These are phyloP conservation scores for Xiphophorus birchmanni DNA, from an alignment of 2,797 vertebrate species.

Conservation along the genomic window DNA sequence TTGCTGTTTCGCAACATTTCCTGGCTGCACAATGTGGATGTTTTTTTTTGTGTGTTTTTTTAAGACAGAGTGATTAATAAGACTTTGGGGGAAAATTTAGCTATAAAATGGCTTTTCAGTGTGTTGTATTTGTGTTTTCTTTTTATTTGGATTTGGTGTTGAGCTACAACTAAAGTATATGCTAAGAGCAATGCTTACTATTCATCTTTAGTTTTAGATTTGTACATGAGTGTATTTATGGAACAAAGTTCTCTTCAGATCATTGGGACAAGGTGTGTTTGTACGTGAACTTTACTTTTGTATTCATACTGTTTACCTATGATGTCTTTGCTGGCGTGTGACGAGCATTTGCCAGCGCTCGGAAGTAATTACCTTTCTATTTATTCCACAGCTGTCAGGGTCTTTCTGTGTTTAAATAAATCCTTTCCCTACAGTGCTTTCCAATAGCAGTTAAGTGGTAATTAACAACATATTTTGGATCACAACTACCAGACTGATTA, in stretches of 20 bases:
- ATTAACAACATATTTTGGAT: conserved; percentile 54
- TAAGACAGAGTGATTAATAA: conserved; percentile 64
- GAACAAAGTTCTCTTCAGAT: conserved; percentile 28
- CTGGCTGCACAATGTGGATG: conserved; percentile 34
- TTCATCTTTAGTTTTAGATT: conserved; percentile 26
- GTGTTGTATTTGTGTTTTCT: conserved; percentile 56
- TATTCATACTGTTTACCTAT: conserved; percentile 12
- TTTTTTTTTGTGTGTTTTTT: conserved; percentile 48
- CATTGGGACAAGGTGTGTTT: conserved; percentile 4
- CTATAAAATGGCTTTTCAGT: conserved; percentile 75
- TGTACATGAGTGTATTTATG: conserved; percentile 11
- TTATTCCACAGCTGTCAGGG: conserved; percentile 56
- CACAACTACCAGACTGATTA: conserved; percentile 58
- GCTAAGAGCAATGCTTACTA: conserved; percentile 37
- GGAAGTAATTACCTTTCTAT: conserved; percentile 53
- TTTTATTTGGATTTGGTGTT: conserved; percentile 33
- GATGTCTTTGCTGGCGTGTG: conserved; percentile 15
- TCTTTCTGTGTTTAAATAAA: conserved; percentile 46
- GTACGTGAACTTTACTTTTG: conserved; percentile 4
- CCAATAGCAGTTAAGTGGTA: conserved; percentile 58
- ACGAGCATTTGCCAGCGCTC: conserved; percentile 15
- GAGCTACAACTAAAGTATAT: conserved; percentile 2
- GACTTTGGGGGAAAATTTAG: conserved; percentile 53
- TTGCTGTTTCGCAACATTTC: conserved; percentile 51
- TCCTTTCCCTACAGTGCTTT: conserved; percentile 47